Conservation (phyloP, 1,140 invertebrate species). For the Microplitis mediator region DNA sequence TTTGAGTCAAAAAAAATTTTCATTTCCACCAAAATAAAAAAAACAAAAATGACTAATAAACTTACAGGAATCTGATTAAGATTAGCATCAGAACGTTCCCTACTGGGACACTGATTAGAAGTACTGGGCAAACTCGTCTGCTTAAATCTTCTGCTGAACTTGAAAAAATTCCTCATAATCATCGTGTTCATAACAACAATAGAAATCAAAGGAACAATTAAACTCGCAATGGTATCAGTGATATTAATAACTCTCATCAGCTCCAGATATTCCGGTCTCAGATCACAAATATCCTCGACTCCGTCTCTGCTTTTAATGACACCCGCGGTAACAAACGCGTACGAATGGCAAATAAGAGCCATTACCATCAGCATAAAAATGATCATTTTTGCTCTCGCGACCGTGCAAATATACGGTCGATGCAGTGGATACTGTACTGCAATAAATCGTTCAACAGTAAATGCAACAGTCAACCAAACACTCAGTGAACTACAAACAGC, state of each 20-base stretch:
- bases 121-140: conserved; percentile 29
- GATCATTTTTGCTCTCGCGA: conserved; percentile 65
- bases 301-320: conserved; percentile 50
- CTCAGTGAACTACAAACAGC: conserved; percentile 67
- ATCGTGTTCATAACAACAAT: conserved; percentile 68
- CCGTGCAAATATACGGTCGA: conserved; percentile 69
- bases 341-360: conserved; percentile 62
- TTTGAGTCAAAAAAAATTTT: not conserved
- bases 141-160: conserved; percentile 58
- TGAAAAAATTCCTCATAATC: conserved; percentile 62
- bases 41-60: not conserved
- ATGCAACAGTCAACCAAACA: conserved; percentile 70
- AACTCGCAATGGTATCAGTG: conserved; percentile 65
- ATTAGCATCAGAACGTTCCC: conserved; percentile 54
- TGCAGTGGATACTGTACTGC: conserved; percentile 71
- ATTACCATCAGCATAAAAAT: conserved; percentile 57
- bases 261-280: conserved; percentile 57
- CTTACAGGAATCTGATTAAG: conserved; percentile 58
- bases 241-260: conserved; percentile 64
- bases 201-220: conserved; percentile 63
- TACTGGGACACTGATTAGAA: conserved; percentile 42
- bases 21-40: not conserved
- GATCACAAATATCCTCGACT: conserved; percentile 54
- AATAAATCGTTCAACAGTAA: conserved; percentile 71
- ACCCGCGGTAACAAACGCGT: conserved; percentile 62